Base-by-base conservation (phyloP, 2,797 vertebrate species). In the Lithobates sylvaticus region DNA sequence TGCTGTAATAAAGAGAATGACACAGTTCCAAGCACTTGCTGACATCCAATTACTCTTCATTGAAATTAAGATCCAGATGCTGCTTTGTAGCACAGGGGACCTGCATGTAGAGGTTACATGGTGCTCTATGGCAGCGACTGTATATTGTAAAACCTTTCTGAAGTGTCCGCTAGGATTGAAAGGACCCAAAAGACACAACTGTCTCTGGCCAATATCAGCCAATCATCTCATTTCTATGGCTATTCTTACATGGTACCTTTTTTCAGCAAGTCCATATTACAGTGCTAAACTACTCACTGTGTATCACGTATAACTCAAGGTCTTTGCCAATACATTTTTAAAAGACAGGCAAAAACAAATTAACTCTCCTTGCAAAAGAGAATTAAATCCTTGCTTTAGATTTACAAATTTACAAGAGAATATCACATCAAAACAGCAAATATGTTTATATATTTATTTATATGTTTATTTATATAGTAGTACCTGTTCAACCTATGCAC, bases 1-100 rank as follows among this genome's bases (percentile, higher is more conserved):
- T 65, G 42, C 54, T 79, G 54, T 78, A 29, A 13, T 73, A n/a
- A 70, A 39, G 73, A 74, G 27, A n/a, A 29, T 70, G 10, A 47
- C 27, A 23, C 47, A n/a, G 39, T 73, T 84, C 68, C 54, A 73
- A 73, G 42, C 27, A 61, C 82, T 83, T 58, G 44, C 10, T 39
- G 42, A 76, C 84, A 78, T 78, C 36, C 39, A 65, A 18, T 18
- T n/a, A 18, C 16, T 50, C 6, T 23, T 44, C 47, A 80, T 4
- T 15, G 15, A 21, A 70, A 58, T 36, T 29, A 16, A 2, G 29
- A 71, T 10, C 26, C 13, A 58, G 27, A 81, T n/a, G 12, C 3
- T 54, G 47, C 64, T n/a, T 50, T 34, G 32, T 54, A 50, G 32
- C 39, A 50, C 61, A 47, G 2, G 23, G 15, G 5, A 3, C 26